A percentile compares a stretch with the other conserved stretches of the same genome.
Conservation (phyloP, 64 coral and sea anemone genomes). For the Porites australiensis region DNA sequence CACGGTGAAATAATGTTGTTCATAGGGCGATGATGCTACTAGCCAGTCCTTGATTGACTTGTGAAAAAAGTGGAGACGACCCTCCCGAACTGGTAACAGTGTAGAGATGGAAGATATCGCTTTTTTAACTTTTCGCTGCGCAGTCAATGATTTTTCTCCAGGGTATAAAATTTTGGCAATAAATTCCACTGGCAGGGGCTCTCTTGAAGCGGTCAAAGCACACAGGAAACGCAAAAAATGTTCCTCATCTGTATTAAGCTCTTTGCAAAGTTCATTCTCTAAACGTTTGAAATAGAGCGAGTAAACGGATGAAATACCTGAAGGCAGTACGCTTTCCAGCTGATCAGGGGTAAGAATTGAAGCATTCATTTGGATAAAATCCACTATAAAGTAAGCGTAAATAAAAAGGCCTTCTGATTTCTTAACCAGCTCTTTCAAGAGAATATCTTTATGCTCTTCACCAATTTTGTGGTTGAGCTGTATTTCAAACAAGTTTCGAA, state of each 20-base stretch:
- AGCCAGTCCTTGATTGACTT: slow-evolving; percentile 61
- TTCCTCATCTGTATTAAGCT: slow-evolving; percentile 9
- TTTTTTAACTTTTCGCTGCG: not conserved
- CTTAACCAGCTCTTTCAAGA: not conserved
- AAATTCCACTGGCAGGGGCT: slow-evolving; percentile 25
- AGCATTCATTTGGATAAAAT: not conserved
- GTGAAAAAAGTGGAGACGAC: slow-evolving; percentile 32
- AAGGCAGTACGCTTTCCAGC: not conserved
- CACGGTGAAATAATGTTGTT: slow-evolving; percentile 24
- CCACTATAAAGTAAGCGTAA: slow-evolving; percentile 11
- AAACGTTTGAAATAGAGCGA: slow-evolving; percentile 24
- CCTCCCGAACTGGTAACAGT: slow-evolving; percentile 15
- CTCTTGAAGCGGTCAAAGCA: slow-evolving; percentile 7
- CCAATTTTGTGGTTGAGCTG: not conserved
- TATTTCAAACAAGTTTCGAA: not conserved
- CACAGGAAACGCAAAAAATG: slow-evolving; percentile 25
- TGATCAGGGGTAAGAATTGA: not conserved
- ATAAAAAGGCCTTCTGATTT: slow-evolving; percentile 28
- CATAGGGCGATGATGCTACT: not conserved
- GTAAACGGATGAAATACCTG: slow-evolving; percentile 18
- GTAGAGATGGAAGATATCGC: not conserved
- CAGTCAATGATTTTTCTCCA: not conserved
- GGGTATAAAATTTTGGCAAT: not conserved
- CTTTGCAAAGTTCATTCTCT: not conserved
- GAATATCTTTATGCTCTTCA: not conserved